These are phyloP conservation scores for Helogale parvula DNA, from an alignment of 2,113 vertebrate genomes.

Conservation along the genomic window DNA sequence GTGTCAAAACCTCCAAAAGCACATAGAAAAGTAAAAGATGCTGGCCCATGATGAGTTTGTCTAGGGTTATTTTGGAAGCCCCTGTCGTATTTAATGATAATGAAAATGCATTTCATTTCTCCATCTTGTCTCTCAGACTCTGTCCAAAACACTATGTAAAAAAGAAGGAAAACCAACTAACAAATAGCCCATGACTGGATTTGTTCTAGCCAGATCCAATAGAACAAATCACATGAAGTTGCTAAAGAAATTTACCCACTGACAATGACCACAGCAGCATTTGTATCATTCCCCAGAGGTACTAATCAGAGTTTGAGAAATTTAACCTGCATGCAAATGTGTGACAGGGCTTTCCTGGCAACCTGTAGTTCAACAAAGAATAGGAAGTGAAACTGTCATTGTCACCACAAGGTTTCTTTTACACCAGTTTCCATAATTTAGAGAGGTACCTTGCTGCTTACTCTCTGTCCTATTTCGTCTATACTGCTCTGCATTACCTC, in stretches of 20 bases:
- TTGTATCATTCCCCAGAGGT: background rate
- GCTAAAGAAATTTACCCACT: background rate
- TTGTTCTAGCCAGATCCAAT: background rate
- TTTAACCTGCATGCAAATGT: conserved; percentile 35
- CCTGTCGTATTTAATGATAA: background rate
- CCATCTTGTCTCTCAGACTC: background rate
- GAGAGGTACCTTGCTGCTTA: background rate
- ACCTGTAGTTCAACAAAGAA: conserved; percentile 50
- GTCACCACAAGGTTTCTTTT: conserved; percentile 54
- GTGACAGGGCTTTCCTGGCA: conserved; percentile 49
- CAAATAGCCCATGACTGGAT: background rate
- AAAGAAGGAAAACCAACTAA: background rate
- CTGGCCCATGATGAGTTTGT: background rate
- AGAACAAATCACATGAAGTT: background rate
- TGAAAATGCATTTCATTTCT: background rate
- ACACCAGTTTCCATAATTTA: conserved; percentile 42
- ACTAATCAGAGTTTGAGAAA: conserved; percentile 17
- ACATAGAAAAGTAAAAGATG: background rate
- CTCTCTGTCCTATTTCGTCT: background rate
- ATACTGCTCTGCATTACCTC: background rate
- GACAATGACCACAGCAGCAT: background rate
- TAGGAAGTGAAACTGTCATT: conserved; percentile 68
- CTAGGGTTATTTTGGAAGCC: background rate
- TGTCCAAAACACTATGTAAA: background rate
- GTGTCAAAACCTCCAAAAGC: background rate